A percentile compares a stretch with the other conserved stretches of the same genome.
Conservation (phyloP, 2,797 vertebrate genomes). For the Notolabrus celidotus region DNA sequence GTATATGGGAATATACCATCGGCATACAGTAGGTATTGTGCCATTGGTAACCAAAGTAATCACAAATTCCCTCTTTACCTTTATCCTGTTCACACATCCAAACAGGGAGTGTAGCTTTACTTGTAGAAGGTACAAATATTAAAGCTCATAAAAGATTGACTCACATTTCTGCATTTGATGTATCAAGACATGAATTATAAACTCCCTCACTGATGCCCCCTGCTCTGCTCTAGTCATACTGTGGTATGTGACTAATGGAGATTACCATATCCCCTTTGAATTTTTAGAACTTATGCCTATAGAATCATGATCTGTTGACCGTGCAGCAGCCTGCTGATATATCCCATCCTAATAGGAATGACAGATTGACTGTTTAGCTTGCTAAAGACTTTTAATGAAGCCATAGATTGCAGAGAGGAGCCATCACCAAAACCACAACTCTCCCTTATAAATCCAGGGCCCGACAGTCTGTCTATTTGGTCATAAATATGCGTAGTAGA, state of each 20-base stretch:
- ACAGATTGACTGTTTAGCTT: slow-evolving; percentile 75
- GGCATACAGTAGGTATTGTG: too few relatives aligned
- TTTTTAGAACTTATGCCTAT: slow-evolving; percentile 27
- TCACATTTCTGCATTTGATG: neutral
- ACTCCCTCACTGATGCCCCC: neutral
- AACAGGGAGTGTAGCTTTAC: neutral
- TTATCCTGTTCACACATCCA: too few relatives aligned
- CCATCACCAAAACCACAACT: slow-evolving; percentile 66
- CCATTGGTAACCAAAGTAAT: too few relatives aligned
- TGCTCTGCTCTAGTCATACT: neutral
- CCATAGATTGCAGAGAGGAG: slow-evolving; percentile 63
- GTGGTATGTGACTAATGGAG: neutral
- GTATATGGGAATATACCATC: too few relatives aligned
- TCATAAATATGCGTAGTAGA: slow-evolving; percentile 80
- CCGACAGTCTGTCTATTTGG: slow-evolving; percentile 67
- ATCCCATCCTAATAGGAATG: slow-evolving; percentile 57
- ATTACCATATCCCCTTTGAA: slow-evolving; percentile 20
- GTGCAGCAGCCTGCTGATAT: slow-evolving; percentile 45
- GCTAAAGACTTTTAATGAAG: slow-evolving; percentile 78
- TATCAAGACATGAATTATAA: neutral
- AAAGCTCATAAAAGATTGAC: neutral
- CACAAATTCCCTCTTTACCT: too few relatives aligned
- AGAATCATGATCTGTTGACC: slow-evolving; percentile 55
- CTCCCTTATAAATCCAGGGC: slow-evolving; percentile 69
- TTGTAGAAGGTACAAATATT: neutral